Evolutionary conservation across 2,113 vertebrate genomes (phyloP).

Genomic region (Scatophagus argus): DNA sequence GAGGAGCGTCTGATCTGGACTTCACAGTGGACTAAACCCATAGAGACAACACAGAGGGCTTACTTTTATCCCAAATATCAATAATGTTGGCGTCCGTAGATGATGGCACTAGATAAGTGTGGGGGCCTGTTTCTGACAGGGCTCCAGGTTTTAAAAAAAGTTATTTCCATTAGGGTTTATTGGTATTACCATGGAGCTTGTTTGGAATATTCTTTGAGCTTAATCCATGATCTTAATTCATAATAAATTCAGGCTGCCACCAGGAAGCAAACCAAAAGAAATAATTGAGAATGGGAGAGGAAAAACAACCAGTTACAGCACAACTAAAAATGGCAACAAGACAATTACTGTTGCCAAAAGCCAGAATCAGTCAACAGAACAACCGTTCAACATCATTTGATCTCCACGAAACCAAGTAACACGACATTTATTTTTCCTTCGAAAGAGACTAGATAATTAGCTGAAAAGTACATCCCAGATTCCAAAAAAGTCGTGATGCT

Average conservation of each 20-base stretch:
- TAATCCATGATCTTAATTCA: not conserved
- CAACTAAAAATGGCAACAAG: not conserved
- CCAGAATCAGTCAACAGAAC: not conserved
- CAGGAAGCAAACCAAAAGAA: conserved; percentile 4
- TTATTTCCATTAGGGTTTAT: not conserved
- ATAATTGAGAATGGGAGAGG: too few relatives aligned
- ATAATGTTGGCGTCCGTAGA: conserved; percentile 47
- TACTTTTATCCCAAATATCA: conserved; percentile 68
- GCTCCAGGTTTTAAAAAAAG: conserved; percentile 42
- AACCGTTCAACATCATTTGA: not conserved
- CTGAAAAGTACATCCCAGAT: not conserved
- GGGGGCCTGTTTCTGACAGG: conserved; percentile 40
- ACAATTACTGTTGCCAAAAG: not conserved
- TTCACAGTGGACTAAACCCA: conserved; percentile 57
- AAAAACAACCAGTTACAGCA: not conserved
- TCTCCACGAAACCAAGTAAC: not conserved
- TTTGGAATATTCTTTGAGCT: conserved; percentile 18
- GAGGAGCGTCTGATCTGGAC: conserved; percentile 56
- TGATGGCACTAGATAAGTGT: conserved; percentile 53
- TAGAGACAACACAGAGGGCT: conserved; percentile 50
- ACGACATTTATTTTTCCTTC: not conserved
- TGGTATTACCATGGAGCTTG: not conserved
- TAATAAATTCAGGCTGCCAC: not conserved
- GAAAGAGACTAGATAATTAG: not conserved
- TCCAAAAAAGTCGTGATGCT: too few relatives aligned